phyloP scores from a whole-genome alignment of 1,140 invertebrate genomes.

The Hylaeus anthracinus region DNA sequence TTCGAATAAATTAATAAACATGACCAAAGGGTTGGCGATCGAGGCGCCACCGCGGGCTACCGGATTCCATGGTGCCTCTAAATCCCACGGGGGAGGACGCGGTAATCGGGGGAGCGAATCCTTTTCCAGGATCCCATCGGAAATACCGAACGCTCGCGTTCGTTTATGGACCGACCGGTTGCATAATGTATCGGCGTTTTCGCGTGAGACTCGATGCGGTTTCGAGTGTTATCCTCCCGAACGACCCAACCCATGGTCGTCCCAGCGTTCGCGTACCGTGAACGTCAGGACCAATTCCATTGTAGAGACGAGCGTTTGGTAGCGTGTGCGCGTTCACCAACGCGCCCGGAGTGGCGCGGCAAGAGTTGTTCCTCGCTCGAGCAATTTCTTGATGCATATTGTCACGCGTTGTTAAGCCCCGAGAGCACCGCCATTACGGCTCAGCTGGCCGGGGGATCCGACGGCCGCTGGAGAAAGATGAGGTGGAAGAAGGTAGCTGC shows the following conservation, averaged over 20 bases:
- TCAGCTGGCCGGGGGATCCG: slow-evolving; percentile 54
- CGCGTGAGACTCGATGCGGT: slow-evolving; percentile 62
- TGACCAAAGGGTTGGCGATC: slow-evolving; percentile 14
- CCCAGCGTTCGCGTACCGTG: background rate
- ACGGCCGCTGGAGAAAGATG: slow-evolving; percentile 37
- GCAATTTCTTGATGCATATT: slow-evolving; percentile 77
- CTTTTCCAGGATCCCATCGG: slow-evolving; percentile 24
- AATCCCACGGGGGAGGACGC: slow-evolving; percentile 3
- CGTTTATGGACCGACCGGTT: slow-evolving; percentile 78
- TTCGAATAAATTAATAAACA: slow-evolving; percentile 60
- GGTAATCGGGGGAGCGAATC: background rate
- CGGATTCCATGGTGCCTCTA: background rate
- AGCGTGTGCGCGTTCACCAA: slow-evolving; percentile 41
- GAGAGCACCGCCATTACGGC: slow-evolving; percentile 72
- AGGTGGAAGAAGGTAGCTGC: slow-evolving; percentile 38
- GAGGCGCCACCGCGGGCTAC: slow-evolving; percentile 5
- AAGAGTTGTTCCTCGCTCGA: slow-evolving; percentile 64
- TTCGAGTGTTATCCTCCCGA: slow-evolving; percentile 43
- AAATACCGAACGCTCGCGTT: slow-evolving; percentile 50
- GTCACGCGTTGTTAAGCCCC: slow-evolving; percentile 79
- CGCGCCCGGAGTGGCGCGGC: slow-evolving; percentile 27
- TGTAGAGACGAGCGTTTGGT: slow-evolving; percentile 36
- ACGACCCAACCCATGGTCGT: background rate
- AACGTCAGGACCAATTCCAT: slow-evolving; percentile 2
- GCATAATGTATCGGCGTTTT: slow-evolving; percentile 79